phyloP scores from a whole-genome alignment of 2,888 invertebrate genomes.

The Lumbricus terrestris region DNA sequence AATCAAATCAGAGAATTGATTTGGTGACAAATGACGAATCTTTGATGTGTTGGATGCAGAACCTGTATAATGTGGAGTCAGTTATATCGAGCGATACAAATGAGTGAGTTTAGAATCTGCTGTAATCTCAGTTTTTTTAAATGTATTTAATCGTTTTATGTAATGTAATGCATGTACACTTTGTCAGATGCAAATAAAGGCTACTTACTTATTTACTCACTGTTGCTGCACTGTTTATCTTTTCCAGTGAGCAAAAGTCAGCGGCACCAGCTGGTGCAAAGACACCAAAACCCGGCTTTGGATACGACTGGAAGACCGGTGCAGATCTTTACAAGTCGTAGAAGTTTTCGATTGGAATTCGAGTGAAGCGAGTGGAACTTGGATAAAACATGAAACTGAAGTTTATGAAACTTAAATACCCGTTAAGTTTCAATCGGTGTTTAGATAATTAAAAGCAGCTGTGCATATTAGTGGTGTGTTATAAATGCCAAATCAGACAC shows the following conservation, averaged over 20 bases:
- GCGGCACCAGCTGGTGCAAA: neutral
- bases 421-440: neutral
- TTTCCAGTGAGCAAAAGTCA: neutral
- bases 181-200: too few species aligned
- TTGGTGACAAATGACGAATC: too few species aligned
- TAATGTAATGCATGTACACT: too few species aligned
- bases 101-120: too few species aligned
- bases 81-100: too few species aligned
- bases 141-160: too few species aligned
- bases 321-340: neutral
- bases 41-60: too few species aligned
- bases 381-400: neutral
- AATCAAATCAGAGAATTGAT: too few species aligned
- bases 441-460: neutral
- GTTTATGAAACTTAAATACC: neutral
- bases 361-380: neutral
- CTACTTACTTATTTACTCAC: too few species aligned
- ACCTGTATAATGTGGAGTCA: too few species aligned
- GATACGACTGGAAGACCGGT: neutral
- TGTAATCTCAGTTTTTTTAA: too few species aligned
- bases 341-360: neutral
- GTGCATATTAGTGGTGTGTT: neutral
- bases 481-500: neutral
- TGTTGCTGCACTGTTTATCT: neutral
- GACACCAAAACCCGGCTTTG: neutral